phyloP scores from a whole-genome alignment of 2,797 vertebrate species.

The Myiotriccus ornatus region DNA sequence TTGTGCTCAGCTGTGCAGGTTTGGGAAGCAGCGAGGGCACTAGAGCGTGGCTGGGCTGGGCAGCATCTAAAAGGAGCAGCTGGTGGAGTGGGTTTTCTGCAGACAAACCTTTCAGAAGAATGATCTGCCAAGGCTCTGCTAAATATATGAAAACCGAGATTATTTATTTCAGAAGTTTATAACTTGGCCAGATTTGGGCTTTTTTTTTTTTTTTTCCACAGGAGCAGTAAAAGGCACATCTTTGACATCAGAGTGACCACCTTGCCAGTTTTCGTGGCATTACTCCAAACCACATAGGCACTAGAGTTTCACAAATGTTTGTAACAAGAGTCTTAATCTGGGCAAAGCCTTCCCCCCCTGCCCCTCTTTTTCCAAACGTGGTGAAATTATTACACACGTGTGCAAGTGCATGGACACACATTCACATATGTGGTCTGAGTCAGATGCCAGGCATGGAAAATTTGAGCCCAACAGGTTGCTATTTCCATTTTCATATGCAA shows the following conservation, averaged over 20 bases:
- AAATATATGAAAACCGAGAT: background rate
- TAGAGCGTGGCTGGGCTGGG: background rate
- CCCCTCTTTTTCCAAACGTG: background rate
- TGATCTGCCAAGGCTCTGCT: background rate
- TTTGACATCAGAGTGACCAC: constrained; percentile 28
- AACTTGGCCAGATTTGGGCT: background rate
- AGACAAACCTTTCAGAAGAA: background rate
- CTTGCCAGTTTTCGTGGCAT: background rate
- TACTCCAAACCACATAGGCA: background rate
- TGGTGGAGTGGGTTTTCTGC: background rate
- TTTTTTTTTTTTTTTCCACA: background rate
- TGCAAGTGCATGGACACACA: background rate
- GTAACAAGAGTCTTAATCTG: background rate
- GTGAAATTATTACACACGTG: background rate
- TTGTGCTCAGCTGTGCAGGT: background rate
- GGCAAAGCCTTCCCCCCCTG: background rate
- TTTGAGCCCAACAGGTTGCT: background rate
- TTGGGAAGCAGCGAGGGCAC: background rate
- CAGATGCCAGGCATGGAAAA: background rate
- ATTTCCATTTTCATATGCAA: background rate
- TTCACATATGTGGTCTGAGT: background rate
- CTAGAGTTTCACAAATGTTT: constrained; percentile 7
- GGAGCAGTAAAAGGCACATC: background rate
- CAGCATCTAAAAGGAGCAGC: background rate
- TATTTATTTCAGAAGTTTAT: background rate